These are phyloP conservation scores for Acanthurus leucopareius DNA, from an alignment of 2,797 vertebrate genomes.

Conservation along the genomic window DNA sequence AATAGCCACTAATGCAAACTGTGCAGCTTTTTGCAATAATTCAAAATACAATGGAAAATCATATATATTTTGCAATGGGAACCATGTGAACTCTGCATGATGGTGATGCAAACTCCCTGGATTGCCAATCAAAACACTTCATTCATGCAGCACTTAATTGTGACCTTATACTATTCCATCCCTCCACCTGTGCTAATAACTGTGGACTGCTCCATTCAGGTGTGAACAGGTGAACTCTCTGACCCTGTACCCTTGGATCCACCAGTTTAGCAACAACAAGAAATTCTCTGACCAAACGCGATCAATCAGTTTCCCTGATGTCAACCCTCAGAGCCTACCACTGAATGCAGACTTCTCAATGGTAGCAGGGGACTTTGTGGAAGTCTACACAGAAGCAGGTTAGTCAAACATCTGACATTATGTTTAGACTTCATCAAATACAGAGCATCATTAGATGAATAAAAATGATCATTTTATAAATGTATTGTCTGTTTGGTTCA, in stretches of 20 bases:
- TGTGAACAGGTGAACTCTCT: constrained; percentile 94
- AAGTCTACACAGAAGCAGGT: constrained; percentile 95
- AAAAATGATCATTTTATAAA: background rate
- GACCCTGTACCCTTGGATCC: constrained; percentile 98
- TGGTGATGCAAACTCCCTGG: too few species aligned
- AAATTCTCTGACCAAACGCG: constrained; percentile 95
- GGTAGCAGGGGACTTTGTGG: constrained; percentile 98
- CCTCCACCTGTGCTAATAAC: background rate
- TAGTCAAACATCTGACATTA: constrained; percentile 66
- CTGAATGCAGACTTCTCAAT: constrained; percentile 95
- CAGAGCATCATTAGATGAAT: background rate
- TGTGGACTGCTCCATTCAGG: constrained; percentile 81
- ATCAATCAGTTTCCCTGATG: constrained; percentile 94
- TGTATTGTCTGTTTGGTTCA: constrained; percentile 67
- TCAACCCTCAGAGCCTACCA: constrained; percentile 95
- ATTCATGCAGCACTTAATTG: background rate
- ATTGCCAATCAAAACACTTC: too few species aligned
- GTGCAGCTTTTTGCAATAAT: too few species aligned
- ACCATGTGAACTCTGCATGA: too few species aligned
- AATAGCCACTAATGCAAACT: too few species aligned
- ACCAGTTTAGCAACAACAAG: constrained; percentile 99
- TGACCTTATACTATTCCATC: background rate
- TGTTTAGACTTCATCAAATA: background rate
- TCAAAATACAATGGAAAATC: too few species aligned
- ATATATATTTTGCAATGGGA: too few species aligned